A percentile compares a stretch with the other conserved stretches of the same genome.
Evolutionary conservation across 2,888 invertebrate genomes (phyloP).

Genomic region (Nephrotoma appendiculata): DNA sequence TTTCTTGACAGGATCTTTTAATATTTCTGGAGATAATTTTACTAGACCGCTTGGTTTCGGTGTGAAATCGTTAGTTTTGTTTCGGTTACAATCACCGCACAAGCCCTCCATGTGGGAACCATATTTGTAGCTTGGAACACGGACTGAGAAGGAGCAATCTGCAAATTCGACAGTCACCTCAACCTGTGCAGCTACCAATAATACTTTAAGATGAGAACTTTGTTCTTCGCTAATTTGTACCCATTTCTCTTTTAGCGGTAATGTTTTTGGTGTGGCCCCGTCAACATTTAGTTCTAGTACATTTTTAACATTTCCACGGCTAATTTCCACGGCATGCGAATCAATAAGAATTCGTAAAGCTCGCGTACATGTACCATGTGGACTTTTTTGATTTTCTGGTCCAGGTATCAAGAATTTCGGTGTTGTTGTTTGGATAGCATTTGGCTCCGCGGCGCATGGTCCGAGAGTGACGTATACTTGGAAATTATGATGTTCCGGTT

Average conservation of each 20-base stretch:
- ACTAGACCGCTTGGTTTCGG: conserved; percentile 33
- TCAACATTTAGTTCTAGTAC: conserved; percentile 24
- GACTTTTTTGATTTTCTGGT: not conserved
- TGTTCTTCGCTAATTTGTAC: conserved; percentile 40
- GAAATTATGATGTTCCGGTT: conserved; percentile 20
- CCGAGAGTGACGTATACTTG: conserved; percentile 45
- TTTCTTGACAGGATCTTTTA: conserved; percentile 18
- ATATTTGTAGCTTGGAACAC: conserved; percentile 59
- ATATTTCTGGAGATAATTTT: conserved; percentile 8
- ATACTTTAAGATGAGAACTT: conserved; percentile 45
- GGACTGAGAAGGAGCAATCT: conserved; percentile 39
- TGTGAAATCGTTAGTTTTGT: conserved; percentile 40
- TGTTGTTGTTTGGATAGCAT: not conserved
- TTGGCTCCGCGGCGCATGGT: conserved; percentile 33
- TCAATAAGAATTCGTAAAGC: conserved; percentile 51
- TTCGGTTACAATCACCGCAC: conserved; percentile 60
- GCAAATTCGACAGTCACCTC: conserved; percentile 39
- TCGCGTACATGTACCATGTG: conserved; percentile 47
- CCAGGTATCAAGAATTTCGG: not conserved
- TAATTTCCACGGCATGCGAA: conserved; percentile 42
- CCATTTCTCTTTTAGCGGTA: conserved; percentile 47
- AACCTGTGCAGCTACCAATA: conserved; percentile 49
- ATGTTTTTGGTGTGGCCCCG: conserved; percentile 23
- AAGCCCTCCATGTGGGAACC: conserved; percentile 60
- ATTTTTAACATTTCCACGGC: conserved; percentile 30